These are phyloP conservation scores for Omphaloscelis lunosa DNA, from an alignment of 2,888 invertebrate species.

Conservation along the genomic window DNA sequence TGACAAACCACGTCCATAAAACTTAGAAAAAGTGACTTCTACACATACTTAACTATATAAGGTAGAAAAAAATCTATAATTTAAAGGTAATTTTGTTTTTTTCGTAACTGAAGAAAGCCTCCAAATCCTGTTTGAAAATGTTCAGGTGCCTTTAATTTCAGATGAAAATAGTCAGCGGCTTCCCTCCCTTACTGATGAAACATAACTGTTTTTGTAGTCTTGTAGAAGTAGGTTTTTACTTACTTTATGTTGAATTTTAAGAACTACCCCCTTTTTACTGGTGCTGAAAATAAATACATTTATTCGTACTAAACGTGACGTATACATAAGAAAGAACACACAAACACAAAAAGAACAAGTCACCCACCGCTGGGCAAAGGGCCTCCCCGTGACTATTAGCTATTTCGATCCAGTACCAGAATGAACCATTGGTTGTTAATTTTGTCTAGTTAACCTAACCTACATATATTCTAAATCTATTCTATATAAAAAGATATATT, in stretches of 20 bases:
- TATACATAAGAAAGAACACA: no score
- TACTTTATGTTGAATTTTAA: no score
- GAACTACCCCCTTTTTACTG: background rate
- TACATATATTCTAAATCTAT: no score
- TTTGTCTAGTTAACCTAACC: no score
- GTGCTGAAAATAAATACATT: no score
- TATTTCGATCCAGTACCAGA: background rate
- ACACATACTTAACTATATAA: background rate
- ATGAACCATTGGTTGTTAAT: background rate
- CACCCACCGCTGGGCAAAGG: background rate
- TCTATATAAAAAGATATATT: no score
- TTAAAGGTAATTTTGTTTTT: background rate
- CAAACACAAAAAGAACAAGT: no score
- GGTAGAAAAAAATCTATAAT: background rate
- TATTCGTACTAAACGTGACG: no score
- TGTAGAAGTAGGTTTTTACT: background rate
- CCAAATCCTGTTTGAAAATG: no score
- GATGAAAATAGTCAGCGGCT: background rate
- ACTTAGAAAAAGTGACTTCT: background rate
- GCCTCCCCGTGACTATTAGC: background rate
- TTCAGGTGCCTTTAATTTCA: background rate
- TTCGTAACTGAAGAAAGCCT: background rate
- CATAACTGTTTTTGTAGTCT: background rate
- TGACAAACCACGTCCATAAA: background rate
- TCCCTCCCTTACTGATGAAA: background rate